Evolutionary conservation across 1,140 invertebrate genomes (phyloP), one percentile per base, ranked within the genome.

Genomic region (Pachypsylla venusta): DNA sequence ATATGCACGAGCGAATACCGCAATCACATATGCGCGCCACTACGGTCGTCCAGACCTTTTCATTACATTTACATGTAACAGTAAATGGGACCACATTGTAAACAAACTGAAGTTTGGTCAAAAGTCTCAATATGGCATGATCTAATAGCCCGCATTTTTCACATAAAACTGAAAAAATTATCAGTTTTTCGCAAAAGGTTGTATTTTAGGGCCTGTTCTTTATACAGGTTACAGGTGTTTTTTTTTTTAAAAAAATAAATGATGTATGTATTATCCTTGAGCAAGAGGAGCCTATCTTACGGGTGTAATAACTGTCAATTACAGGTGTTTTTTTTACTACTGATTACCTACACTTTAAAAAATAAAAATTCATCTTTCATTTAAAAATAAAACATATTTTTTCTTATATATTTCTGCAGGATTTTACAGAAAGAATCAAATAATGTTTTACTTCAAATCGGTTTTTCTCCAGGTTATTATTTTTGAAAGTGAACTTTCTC

Each of bases 1-100:
- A 71, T 39, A 73, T 74, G 69, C 67, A 75, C n/a, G 65, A 72
- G 63, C 56, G 65, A 13, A 67, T 63, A 39, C 71, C 67, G 70
- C 70, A 1, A 73, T 76, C 68, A 63, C 69, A 2, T 71, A 69
- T 59, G 71, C 73, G 3, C 56, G 64, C 12, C 57, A 65, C 30
- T 73, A 67, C 68, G 75, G 74, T 2, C 30, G 42, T 16, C 60
- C 62, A n/a, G n/a, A n/a, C n/a, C n/a, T 65, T 4, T 65, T 66
- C 35, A 61, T 66, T 16, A 65, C 64, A 4, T 62, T 61, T 5
- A 63, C 60, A 39, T 58, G 28, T 19, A 54, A 39, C 20, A 1
- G 20, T 2, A 56, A 42, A 42, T 60, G 28, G 59, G 5, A 1
- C 5, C 12, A 60, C 13, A 60, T 60, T 2, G 16, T 55, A 39